Evolutionary conservation across 2,888 invertebrate genomes (phyloP), one percentile per base, ranked within the genome.

Genomic region (Trachelus troglodyta): DNA sequence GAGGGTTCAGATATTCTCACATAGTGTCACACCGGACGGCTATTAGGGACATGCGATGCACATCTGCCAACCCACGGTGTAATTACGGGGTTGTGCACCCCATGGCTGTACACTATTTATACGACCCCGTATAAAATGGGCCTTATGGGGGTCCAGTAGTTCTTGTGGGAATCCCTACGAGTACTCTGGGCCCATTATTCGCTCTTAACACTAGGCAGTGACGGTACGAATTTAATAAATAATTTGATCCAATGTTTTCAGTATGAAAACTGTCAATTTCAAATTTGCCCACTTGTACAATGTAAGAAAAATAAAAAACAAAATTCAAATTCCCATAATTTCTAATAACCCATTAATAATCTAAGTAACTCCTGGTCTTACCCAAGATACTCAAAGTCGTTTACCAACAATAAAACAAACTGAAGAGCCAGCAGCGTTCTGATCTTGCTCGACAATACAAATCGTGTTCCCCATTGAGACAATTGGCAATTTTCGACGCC

Each of bases 401-500:
- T 23, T 56, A 56, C 23, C 56, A 23, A 23, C 56, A 56, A 56
- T 56, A 9, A 56, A 56, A 56, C 23, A 56, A 56, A 56, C 56
- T 56, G 23, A 56, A 56, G 56, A 56, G 56, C 56, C 56, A 56
- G 56, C 56, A 56, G 56, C 56, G 56, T 56, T 56, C 56, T 56
- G 56, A 56, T 71, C 31, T 71, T 23, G 71, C 31, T 34, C 31
- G 33, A 84, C 82, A 84, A 86, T 87, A 85, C 85, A 85, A 89
- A 88, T 88, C 85, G 86, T 85, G 88, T 88, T 88, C 87, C 56
- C 56, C 87, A 90, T 90, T 90, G 89, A 89, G 89, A 89, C 90
- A 90, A 90, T 90, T 90, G 90, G 89, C 89, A 90, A 90, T 90
- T 90, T 90, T 90, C 89, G 87, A 89, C 88, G 87, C 89, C 88